Percentiles rank a stretch among this genome's conserved stretches.
These are phyloP conservation scores for crab-eating macaque (Macaca fascicularis) DNA, from an alignment of 2,113 vertebrate species.

Conservation along the genomic window DNA sequence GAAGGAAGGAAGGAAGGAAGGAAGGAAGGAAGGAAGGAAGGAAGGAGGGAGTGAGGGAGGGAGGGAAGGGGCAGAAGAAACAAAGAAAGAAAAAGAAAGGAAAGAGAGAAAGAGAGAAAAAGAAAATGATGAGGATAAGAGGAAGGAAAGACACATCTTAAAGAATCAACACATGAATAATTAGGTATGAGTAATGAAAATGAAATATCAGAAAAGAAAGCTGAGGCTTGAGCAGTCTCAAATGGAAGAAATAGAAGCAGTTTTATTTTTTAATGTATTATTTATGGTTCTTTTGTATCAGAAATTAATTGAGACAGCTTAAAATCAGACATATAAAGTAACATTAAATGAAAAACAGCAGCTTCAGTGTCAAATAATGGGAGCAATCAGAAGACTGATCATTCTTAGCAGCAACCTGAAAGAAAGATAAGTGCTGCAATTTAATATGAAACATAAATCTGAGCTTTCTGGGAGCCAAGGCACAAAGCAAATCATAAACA, in stretches of 20 bases:
- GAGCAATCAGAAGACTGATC: not conserved
- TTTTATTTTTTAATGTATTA: constrained; percentile 7
- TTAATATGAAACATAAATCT: constrained; percentile 21
- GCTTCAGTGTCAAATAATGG: not conserved
- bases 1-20: rapidly evolving
- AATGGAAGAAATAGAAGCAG: not conserved
- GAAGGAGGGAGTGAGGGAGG: too few species aligned
- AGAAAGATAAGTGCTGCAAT: not conserved
- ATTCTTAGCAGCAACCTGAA: not conserved
- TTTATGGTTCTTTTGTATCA: not conserved
- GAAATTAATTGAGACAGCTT: constrained; percentile 38
- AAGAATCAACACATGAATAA: not conserved
- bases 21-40: too few species aligned
- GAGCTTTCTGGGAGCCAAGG: not conserved
- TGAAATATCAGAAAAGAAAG: not conserved
- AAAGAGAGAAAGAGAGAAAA: too few species aligned
- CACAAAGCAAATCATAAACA: constrained; percentile 3
- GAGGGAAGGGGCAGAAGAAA: rapidly evolving
- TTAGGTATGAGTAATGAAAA: constrained; percentile 15
- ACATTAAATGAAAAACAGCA: constrained; percentile 33
- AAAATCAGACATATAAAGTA: constrained; percentile 35
- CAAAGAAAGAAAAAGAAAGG: too few species aligned
- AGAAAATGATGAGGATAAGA: not conserved
- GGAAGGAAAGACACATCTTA: not conserved
- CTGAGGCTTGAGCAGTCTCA: not conserved